These are phyloP conservation scores for Catotricha subobsoleta DNA, from an alignment of 2,888 invertebrate genomes.

Conservation along the genomic window DNA sequence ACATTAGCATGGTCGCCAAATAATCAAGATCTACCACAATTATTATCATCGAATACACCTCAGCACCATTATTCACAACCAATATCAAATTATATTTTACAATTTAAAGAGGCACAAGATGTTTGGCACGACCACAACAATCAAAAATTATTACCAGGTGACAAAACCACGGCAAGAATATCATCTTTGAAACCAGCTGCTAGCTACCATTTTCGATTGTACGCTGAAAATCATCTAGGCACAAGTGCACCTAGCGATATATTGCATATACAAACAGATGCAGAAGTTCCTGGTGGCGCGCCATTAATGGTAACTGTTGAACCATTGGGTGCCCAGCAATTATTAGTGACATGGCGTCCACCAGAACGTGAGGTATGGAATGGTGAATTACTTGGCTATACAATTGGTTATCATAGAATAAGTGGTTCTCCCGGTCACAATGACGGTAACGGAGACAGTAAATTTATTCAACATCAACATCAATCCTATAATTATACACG, in stretches of 20 bases:
- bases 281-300: slow-evolving; percentile 50
- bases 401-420: slow-evolving; percentile 35
- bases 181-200: slow-evolving; percentile 38
- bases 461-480: not conserved
- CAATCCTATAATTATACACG: slow-evolving; percentile 22
- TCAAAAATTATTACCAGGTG: slow-evolving; percentile 36
- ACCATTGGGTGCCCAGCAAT: slow-evolving; percentile 48
- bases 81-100: slow-evolving; percentile 37
- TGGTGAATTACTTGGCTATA: slow-evolving; percentile 56
- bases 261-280: slow-evolving; percentile 34
- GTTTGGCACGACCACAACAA: slow-evolving; percentile 39
- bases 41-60: not conserved
- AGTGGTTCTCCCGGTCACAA: slow-evolving; percentile 19
- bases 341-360: slow-evolving; percentile 57
- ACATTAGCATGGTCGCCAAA: slow-evolving; percentile 36
- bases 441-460: not conserved
- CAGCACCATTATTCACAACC: slow-evolving; percentile 20
- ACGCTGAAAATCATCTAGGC: slow-evolving; percentile 43
- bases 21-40: slow-evolving; percentile 23
- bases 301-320: slow-evolving; percentile 48
- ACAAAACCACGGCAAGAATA: slow-evolving; percentile 34
- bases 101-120: slow-evolving; percentile 40
- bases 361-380: slow-evolving; percentile 56
- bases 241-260: slow-evolving; percentile 39
- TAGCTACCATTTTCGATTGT: slow-evolving; percentile 39